Evolutionary conservation across 2,797 vertebrate species (phyloP).

Genomic region (Poecilia gillii): DNA sequence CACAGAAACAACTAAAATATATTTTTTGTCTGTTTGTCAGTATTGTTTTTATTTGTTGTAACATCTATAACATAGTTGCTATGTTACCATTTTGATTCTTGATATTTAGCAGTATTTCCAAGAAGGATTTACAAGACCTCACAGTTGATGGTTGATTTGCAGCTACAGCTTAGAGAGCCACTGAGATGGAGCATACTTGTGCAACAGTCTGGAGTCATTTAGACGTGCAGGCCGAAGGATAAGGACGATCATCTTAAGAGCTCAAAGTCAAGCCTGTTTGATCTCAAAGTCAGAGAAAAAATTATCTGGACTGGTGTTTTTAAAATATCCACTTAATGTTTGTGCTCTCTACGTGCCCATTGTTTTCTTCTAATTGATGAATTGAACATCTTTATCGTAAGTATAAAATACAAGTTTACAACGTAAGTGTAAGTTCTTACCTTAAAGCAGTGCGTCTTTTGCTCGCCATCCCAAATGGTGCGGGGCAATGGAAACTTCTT

Average conservation of each 20-base stretch:
- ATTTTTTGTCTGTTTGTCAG: not conserved
- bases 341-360: not conserved
- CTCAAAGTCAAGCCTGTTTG: slow-evolving; percentile 42
- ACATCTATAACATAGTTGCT: no score
- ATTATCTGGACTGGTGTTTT: not conserved
- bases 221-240: slow-evolving; percentile 36
- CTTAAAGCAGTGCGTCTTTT: slow-evolving; percentile 88
- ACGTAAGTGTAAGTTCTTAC: slow-evolving; percentile 48
- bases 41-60: not conserved
- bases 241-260: slow-evolving; percentile 54
- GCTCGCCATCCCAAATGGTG: slow-evolving; percentile 87
- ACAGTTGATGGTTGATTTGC: not conserved
- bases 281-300: slow-evolving; percentile 19
- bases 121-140: not conserved
- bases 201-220: slow-evolving; percentile 11
- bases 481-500: slow-evolving; percentile 87
- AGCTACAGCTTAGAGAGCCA: not conserved
- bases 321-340: not conserved
- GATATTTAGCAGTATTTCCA: not conserved
- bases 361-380: not conserved
- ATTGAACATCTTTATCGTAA: not conserved
- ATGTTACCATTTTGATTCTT: not conserved
- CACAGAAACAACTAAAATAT: not conserved
- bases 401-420: not conserved
- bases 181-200: not conserved